These are phyloP conservation scores for Tupaia chinensis DNA, from an alignment of 2,113 vertebrate species.

Conservation along the genomic window DNA sequence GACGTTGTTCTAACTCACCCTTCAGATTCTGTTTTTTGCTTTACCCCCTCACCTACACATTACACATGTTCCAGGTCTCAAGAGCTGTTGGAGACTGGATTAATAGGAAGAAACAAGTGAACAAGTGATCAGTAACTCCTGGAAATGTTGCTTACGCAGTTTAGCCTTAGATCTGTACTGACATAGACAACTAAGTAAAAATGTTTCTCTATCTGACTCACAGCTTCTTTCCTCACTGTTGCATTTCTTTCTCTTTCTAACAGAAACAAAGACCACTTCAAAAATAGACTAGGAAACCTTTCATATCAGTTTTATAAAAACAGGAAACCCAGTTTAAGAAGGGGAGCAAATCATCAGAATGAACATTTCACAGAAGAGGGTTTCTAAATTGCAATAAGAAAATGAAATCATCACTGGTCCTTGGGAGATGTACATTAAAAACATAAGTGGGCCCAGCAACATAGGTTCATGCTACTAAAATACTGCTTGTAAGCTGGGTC, in stretches of 20 bases:
- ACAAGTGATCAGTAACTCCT: not conserved
- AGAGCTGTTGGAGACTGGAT: not conserved
- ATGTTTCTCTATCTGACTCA: not conserved
- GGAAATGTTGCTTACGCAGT: not conserved
- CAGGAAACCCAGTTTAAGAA: not conserved
- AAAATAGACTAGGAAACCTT: not conserved
- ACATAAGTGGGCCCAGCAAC: not conserved
- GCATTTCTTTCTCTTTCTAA: not conserved
- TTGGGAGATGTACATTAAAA: not conserved
- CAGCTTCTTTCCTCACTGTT: not conserved
- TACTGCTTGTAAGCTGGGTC: too few relatives aligned
- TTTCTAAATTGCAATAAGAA: not conserved
- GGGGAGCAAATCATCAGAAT: not conserved
- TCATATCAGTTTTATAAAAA: not conserved
- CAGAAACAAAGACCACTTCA: slow-evolving; percentile 9
- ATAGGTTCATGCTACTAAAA: too few relatives aligned
- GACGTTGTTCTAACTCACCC: not conserved
- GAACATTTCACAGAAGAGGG: not conserved
- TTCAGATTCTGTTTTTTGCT: not conserved
- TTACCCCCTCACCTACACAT: not conserved
- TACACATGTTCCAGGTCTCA: not conserved
- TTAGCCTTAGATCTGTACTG: not conserved
- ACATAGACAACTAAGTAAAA: not conserved
- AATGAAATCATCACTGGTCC: not conserved
- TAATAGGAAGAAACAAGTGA: not conserved